Conservation (phyloP, 2,113 vertebrate species). For the Pycnonotus jocosus region DNA sequence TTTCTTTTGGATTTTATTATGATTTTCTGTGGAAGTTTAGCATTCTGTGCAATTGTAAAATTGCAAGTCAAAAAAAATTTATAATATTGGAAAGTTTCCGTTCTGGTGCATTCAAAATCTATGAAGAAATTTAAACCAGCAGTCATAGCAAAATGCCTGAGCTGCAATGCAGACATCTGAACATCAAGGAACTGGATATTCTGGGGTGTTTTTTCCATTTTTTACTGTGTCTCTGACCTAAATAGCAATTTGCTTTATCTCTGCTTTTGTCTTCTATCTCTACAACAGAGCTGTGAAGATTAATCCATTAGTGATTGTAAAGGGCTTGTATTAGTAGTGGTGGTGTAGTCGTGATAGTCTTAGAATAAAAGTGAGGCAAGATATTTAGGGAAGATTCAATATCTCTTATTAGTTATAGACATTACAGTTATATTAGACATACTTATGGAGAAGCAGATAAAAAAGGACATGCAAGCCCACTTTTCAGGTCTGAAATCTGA, state of each 20-base stretch:
- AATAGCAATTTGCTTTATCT: not conserved
- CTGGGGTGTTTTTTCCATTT: not conserved
- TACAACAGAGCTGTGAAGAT: slow-evolving; percentile 15
- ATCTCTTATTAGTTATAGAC: not conserved
- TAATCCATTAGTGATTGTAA: slow-evolving; percentile 39
- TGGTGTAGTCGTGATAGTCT: not conserved
- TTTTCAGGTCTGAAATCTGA: not conserved
- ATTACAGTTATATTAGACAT: not conserved
- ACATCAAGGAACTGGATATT: not conserved
- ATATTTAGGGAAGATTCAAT: not conserved
- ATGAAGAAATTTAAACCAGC: not conserved
- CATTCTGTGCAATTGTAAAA: not conserved
- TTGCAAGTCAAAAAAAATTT: not conserved
- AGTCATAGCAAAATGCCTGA: not conserved
- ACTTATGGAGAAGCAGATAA: not conserved
- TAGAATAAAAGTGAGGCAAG: slow-evolving; percentile 31
- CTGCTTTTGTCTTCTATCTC: slow-evolving; percentile 31
- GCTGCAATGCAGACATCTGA: not conserved
- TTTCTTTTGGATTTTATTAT: not conserved
- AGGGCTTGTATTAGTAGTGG: slow-evolving; percentile 1
- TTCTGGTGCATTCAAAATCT: not conserved
- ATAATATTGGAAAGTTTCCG: not conserved
- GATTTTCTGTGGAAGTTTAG: not conserved
- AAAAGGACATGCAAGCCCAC: not conserved
- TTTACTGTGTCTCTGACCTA: not conserved